Base-by-base conservation (phyloP, 37 sponge, comb jelly and placozoan species). In the Ephydatia muelleri region DNA sequence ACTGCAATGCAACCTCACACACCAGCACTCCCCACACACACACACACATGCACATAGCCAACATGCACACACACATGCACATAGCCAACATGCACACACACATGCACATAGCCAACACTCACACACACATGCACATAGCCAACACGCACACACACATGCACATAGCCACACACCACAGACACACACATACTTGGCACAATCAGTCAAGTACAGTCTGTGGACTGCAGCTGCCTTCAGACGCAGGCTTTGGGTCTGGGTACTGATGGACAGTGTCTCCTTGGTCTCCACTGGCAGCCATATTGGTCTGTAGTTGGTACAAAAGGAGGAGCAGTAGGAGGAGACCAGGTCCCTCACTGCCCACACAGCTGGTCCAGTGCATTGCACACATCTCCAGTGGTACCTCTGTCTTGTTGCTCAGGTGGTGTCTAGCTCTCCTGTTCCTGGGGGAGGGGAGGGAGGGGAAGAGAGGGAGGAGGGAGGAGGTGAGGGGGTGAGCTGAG, bases 141-240 rank as follows among this genome's bases (percentile, higher is more conserved):
- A n/a, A n/a, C n/a, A 29, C 5, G 23, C 4, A 43, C 47, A 43
- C 8, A 8, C 8, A 43, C 47, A 43, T 43, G 47, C 47, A 43
- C 47, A 11, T n/a, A n/a, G n/a, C n/a, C n/a, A n/a, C n/a, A n/a
- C n/a, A n/a, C n/a, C n/a, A n/a, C n/a, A n/a, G n/a, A n/a, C 36
- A 67, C 9, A 0, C 68, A 75, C 77, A 29, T 57, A 88, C 88
- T 49, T 83, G 19, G 38, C 47, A 5, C 71, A 49, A 38, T 88
- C 83, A 30, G 32, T 8, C 21, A 33, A 38, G 26, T n/a, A 12
- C 4, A 82, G 29, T 75, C 82, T 80, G 65, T 90, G 90, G 21
- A 90, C 77, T 37, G 85, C 90, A 16, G 49, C 31, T 14, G 81
- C 77, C 31, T 90, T 84, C n/a, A 90, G 76, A 70, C 78, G 68